Evolutionary conservation across 2,888 invertebrate genomes (phyloP).

Genomic region (Drosophila recens): DNA sequence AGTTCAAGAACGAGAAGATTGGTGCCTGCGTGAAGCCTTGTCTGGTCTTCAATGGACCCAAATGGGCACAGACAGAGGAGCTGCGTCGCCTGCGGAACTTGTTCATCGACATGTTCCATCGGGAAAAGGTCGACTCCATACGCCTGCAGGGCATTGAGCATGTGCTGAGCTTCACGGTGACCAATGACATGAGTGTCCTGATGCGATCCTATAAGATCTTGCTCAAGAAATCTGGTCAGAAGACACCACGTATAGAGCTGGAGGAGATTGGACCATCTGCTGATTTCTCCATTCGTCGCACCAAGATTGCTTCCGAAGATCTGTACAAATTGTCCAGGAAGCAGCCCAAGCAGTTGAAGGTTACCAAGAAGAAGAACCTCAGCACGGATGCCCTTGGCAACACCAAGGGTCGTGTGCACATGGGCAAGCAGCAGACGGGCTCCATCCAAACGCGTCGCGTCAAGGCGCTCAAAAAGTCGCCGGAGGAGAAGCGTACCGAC

Average conservation of each 20-base stretch:
- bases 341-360: conserved; percentile 91
- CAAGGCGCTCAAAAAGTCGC: conserved; percentile 93
- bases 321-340: conserved; percentile 93
- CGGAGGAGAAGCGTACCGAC: conserved; percentile 89
- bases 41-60: conserved; percentile 95
- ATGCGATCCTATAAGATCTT: conserved; percentile 92
- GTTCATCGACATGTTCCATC: conserved; percentile 95
- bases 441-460: conserved; percentile 94
- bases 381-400: conserved; percentile 94
- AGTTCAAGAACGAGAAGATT: conserved; percentile 92
- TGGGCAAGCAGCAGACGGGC: conserved; percentile 94
- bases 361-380: conserved; percentile 96
- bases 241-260: conserved; percentile 95
- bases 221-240: conserved; percentile 95
- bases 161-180: conserved; percentile 94
- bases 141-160: conserved; percentile 97
- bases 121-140: conserved; percentile 88
- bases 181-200: conserved; percentile 91
- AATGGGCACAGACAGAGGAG: conserved; percentile 93
- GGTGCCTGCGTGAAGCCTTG: conserved; percentile 95
- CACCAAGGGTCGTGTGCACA: conserved; percentile 95
- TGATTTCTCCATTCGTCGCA: conserved; percentile 94
- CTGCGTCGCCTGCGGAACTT: conserved; percentile 94
- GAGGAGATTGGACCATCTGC: conserved; percentile 91
- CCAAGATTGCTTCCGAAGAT: conserved; percentile 95